Percentiles rank a stretch among this genome's conserved stretches.
phyloP scores from a whole-genome alignment of 2,113 vertebrate genomes.

The Pionites leucogaster region DNA sequence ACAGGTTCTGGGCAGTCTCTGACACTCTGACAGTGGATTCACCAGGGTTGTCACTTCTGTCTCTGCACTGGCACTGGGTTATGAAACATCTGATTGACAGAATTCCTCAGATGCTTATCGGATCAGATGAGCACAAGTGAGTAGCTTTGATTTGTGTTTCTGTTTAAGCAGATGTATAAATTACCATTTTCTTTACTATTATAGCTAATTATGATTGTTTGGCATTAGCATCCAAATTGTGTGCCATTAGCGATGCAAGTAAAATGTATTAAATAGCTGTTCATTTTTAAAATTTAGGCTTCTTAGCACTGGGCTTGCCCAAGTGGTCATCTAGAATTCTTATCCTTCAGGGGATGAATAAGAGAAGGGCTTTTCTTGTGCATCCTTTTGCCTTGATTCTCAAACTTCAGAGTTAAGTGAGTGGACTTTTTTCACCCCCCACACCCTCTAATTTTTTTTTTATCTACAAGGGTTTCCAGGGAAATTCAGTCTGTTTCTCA shows the following conservation, averaged over 20 bases:
- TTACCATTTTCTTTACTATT: background rate
- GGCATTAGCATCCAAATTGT: background rate
- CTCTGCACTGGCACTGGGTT: constrained; percentile 98
- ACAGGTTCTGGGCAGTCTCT: constrained; percentile 88
- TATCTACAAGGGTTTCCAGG: constrained; percentile 76
- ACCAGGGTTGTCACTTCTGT: constrained; percentile 83
- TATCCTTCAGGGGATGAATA: background rate
- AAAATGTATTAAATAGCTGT: background rate
- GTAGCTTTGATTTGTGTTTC: background rate
- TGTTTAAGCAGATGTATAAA: background rate
- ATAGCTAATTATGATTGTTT: background rate
- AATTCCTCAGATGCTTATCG: constrained; percentile 83
- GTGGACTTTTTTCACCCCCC: background rate
- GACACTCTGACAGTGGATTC: constrained; percentile 80
- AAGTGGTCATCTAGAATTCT: background rate
- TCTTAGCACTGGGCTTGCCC: background rate
- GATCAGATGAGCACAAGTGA: constrained; percentile 83
- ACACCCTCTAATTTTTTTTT: background rate
- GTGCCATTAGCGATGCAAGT: background rate
- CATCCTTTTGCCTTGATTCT: background rate
- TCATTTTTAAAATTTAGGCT: background rate
- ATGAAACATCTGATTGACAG: constrained; percentile 85
- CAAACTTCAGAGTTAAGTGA: background rate
- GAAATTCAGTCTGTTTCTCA: constrained; percentile 86
- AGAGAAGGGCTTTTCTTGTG: background rate